Conservation (phyloP, 2,888 invertebrate species). For the Ligdia adustata region DNA sequence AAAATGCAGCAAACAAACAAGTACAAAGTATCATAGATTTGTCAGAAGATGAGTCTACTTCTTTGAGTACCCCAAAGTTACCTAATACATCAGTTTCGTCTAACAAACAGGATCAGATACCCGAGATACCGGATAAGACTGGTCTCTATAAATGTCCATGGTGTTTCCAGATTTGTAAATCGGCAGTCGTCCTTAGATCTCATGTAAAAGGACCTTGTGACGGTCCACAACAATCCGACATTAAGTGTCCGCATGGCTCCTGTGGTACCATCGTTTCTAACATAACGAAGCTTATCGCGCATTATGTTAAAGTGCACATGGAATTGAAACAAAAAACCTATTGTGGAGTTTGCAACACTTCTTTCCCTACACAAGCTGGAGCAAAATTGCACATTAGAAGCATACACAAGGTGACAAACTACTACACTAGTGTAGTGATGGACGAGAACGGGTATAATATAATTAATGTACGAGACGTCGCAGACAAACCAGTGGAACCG, state of each 20-base stretch:
- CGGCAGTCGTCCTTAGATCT: constrained; percentile 48
- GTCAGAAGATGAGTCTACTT: constrained; percentile 45
- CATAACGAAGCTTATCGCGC: constrained; percentile 42
- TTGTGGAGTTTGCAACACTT: constrained; percentile 10
- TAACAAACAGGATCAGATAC: too few species aligned
- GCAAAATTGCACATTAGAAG: constrained; percentile 15
- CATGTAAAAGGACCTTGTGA: constrained; percentile 44
- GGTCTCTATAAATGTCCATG: constrained; percentile 52
- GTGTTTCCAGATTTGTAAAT: constrained; percentile 40
- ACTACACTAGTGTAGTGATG: neutral
- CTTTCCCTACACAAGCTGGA: constrained; percentile 8
- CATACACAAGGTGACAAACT: constrained; percentile 8
- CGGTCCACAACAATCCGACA: constrained; percentile 36
- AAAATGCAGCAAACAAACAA: constrained; percentile 9
- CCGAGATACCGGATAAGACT: constrained; percentile 13
- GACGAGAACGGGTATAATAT: neutral
- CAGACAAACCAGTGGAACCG: neutral
- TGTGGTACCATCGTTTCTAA: constrained; percentile 17
- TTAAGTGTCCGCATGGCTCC: constrained; percentile 31
- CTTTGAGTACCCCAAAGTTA: too few species aligned
- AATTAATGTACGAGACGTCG: neutral
- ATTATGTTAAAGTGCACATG: constrained; percentile 42
- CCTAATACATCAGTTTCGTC: too few species aligned
- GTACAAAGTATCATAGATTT: constrained; percentile 43
- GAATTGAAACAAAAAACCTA: neutral